Evolutionary conservation across 2,888 invertebrate species (phyloP), one percentile per base, ranked within the genome.

Genomic region (Aphelenchoides bicaudatus): DNA sequence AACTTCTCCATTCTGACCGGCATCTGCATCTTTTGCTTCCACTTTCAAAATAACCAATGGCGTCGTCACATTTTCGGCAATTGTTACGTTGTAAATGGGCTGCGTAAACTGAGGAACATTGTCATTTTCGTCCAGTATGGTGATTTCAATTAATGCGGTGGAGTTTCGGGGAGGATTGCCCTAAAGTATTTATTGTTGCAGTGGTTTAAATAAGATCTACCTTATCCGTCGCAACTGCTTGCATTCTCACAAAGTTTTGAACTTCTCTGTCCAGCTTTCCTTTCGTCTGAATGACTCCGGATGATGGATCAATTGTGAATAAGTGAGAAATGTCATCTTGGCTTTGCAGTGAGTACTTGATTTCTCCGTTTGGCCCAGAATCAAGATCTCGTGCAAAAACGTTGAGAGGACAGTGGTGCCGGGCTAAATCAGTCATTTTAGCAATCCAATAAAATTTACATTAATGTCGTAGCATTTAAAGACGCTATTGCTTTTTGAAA

Each of bases 221-320:
- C 29, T 62, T 55, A 10, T 77, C 77, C 25, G 65, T 60, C 13
- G 75, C 76, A 23, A 77, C 63, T 48, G 58, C 85, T 79, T 38
- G 91, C 31, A 96, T 81, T 10, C 91, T 83, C 79, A 91, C 92
- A 0, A 89, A 87, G 73, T 84, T 75, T 39, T 83, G 79, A n/a
- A 86, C 84, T 80, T 96, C 96, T 29, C 94, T 83, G 80, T 98
- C 94, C 38, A 98, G 81, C 0, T 85, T 78, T 66, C 87, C 87
- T 16, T 88, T 88, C 0, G 93, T 92, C 0, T 88, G 86, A 38
- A 98, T 88, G 0, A 92, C 93, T 0, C 98, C 96, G 0, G 92
- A 92, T 79, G 89, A 89, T 0, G 90, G 85, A 80, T 96, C 91
- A 66, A 98, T 92, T 5, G 87, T 83, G 79, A 98, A 94, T 6